Evolutionary conservation across 1,140 invertebrate genomes (phyloP).

Genomic region (Holcopasites calliopsidis): DNA sequence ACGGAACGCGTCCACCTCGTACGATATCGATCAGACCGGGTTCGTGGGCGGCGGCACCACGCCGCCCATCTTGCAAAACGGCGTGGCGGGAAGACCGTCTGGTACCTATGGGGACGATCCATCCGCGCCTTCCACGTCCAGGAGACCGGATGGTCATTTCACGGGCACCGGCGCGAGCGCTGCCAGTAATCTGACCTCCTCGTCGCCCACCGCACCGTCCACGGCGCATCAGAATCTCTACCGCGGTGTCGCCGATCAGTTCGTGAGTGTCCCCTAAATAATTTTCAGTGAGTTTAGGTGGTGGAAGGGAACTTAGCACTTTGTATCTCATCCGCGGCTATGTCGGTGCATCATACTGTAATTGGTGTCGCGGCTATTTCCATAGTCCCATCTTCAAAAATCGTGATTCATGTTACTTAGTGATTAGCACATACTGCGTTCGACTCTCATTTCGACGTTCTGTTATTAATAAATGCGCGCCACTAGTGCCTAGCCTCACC

Average conservation of each 20-base stretch:
- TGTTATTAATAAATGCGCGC: neutral
- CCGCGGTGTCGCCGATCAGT: conserved; percentile 63
- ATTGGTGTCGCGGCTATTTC: too few relatives aligned
- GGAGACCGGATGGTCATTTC: conserved; percentile 55
- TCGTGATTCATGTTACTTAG: too few relatives aligned
- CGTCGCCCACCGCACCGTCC: conserved; percentile 39
- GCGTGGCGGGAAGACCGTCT: conserved; percentile 50
- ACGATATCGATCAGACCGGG: conserved; percentile 29
- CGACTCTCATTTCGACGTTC: neutral
- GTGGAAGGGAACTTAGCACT: neutral
- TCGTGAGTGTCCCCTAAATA: conserved; percentile 66
- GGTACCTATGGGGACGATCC: conserved; percentile 59
- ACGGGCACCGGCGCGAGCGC: conserved; percentile 23
- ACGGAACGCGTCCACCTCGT: conserved; percentile 13
- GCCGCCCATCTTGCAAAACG: conserved; percentile 52
- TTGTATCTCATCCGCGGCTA: neutral
- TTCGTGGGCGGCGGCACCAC: conserved; percentile 39
- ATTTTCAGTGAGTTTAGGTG: neutral
- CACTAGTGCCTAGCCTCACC: neutral
- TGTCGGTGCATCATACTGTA: neutral
- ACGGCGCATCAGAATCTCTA: conserved; percentile 58
- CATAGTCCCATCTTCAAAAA: neutral
- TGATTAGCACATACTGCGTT: neutral
- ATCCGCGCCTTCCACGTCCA: conserved; percentile 68
- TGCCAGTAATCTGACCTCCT: conserved; percentile 33